phyloP scores from a whole-genome alignment of 2,797 vertebrate species.

The Echeneis naucrates region DNA sequence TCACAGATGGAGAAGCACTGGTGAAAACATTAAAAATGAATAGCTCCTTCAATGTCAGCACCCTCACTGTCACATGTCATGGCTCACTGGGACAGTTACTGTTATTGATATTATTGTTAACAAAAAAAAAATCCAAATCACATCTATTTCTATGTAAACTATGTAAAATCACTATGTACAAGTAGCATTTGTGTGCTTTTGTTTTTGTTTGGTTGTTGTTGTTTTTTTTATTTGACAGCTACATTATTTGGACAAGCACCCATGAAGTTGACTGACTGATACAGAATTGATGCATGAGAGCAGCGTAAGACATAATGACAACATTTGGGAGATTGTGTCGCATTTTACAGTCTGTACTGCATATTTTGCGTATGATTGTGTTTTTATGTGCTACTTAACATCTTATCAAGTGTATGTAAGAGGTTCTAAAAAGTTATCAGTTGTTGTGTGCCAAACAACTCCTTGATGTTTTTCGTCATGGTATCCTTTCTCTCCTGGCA shows the following conservation, averaged over 20 bases:
- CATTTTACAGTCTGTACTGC: slow-evolving; percentile 2
- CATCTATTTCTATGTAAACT: background rate
- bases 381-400: slow-evolving; percentile 8
- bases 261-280: slow-evolving; percentile 10
- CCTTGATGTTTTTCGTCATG: slow-evolving; percentile 7
- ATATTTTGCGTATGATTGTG: slow-evolving; percentile 13
- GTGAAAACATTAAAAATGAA: slow-evolving; percentile 7
- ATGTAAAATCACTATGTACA: slow-evolving; percentile 18
- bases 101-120: background rate
- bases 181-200: slow-evolving; percentile 1
- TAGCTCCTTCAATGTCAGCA: slow-evolving; percentile 15
- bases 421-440: background rate
- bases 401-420: slow-evolving; percentile 12
- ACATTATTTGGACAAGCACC: background rate
- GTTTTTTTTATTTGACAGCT: background rate
- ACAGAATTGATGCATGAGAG: slow-evolving; percentile 21
- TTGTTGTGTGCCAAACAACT: slow-evolving; percentile 22
- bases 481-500: slow-evolving; percentile 6
- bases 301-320: slow-evolving; percentile 1
- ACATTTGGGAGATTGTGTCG: background rate
- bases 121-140: too few relatives aligned
- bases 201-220: background rate
- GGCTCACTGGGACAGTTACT: background rate
- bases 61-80: background rate
- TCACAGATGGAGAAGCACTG: background rate